These are phyloP conservation scores for Anaspis maculata DNA, from an alignment of 2,888 invertebrate genomes.

Conservation along the genomic window DNA sequence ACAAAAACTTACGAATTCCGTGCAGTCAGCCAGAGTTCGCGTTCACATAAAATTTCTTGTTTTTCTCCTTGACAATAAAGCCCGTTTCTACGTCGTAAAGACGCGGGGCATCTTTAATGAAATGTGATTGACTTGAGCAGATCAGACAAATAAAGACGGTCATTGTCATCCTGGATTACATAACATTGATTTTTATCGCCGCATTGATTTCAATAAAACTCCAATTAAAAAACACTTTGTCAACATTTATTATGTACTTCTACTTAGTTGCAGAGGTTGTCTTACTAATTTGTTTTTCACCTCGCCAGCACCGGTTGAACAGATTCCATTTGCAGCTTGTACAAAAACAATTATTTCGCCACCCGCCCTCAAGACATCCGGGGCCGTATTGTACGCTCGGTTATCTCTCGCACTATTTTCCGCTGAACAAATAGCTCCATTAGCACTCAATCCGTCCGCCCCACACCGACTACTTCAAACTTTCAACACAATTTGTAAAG, in stretches of 20 bases:
- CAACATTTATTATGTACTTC: too few relatives aligned
- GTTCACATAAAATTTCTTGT: conserved; percentile 12
- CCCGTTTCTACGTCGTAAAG: conserved; percentile 12
- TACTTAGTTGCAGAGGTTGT: too few relatives aligned
- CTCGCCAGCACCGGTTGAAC: too few relatives aligned
- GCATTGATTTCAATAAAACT: too few relatives aligned
- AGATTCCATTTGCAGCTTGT: too few relatives aligned
- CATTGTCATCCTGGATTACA: conserved; percentile 2
- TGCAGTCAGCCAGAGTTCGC: conserved; percentile 11
- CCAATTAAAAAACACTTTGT: too few relatives aligned
- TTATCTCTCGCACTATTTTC: conserved; percentile 10
- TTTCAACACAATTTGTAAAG: conserved; percentile 29
- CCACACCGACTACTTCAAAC: conserved; percentile 23
- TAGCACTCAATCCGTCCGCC: conserved; percentile 26
- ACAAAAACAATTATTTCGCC: too few relatives aligned
- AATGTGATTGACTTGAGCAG: conserved; percentile 10
- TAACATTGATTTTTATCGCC: too few relatives aligned
- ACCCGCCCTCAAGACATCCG: too few relatives aligned
- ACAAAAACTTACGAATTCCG: too few relatives aligned
- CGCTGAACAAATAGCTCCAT: conserved; percentile 27
- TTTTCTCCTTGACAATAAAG: conserved; percentile 10
- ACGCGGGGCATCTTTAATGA: conserved; percentile 13
- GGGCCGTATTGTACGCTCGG: too few relatives aligned
- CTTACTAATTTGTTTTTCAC: too few relatives aligned
- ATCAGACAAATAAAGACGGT: conserved; percentile 3